phyloP scores from a whole-genome alignment of 2,113 vertebrate species.

The Sminthopsis crassicaudata region DNA sequence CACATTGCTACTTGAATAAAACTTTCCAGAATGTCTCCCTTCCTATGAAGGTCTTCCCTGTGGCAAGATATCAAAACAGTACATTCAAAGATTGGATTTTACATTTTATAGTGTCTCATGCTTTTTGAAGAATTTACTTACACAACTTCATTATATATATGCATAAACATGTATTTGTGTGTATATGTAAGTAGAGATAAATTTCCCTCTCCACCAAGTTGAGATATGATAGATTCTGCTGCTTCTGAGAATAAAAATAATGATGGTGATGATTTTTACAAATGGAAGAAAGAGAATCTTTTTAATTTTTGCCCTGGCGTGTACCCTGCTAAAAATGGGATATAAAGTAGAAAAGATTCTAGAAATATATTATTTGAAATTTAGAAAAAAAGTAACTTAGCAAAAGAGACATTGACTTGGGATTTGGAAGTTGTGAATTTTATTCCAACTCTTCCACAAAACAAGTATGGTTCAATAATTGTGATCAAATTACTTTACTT shows the following conservation, averaged over 20 bases:
- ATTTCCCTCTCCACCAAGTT: neutral
- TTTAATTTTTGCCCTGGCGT: neutral
- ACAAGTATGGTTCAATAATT: neutral
- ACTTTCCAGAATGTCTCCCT: neutral
- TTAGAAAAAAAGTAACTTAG: neutral
- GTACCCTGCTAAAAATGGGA: neutral
- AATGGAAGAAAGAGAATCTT: neutral
- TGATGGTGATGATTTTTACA: neutral
- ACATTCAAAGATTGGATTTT: neutral
- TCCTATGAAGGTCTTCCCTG: neutral
- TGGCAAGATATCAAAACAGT: neutral
- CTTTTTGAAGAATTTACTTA: neutral
- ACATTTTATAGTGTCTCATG: neutral
- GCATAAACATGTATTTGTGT: neutral
- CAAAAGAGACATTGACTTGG: neutral
- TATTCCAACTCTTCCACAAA: too few species aligned
- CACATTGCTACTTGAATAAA: neutral
- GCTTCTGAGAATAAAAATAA: neutral
- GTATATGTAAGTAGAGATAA: neutral
- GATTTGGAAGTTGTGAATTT: neutral
- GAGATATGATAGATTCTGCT: neutral
- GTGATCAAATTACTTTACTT: neutral
- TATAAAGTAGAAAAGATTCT: neutral
- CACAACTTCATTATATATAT: neutral
- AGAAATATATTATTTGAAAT: neutral